Conservation (phyloP, 2,797 vertebrate genomes). For the Cyclopterus lumpus region DNA sequence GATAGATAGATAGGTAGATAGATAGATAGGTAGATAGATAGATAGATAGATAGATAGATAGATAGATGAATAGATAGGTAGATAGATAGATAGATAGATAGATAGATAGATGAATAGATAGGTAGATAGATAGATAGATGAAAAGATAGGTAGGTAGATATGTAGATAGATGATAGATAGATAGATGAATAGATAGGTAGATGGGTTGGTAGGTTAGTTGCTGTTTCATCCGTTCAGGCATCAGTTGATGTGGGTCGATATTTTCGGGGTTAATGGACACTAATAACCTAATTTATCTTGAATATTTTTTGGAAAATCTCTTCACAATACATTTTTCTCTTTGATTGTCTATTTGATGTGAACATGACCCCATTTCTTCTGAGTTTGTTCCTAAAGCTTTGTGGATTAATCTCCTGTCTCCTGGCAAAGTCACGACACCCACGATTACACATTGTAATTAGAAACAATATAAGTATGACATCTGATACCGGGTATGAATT, state of each 20-base stretch:
- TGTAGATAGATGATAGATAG: too few relatives aligned
- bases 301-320: background rate
- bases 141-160: background rate
- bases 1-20: too few relatives aligned
- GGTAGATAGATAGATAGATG: background rate
- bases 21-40: too few relatives aligned
- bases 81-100: too few relatives aligned
- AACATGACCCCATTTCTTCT: constrained; percentile 25
- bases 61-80: too few relatives aligned
- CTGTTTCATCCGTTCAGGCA: too few relatives aligned
- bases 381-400: constrained; percentile 6
- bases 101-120: too few relatives aligned
- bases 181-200: too few relatives aligned
- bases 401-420: constrained; percentile 65
- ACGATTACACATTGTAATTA: constrained; percentile 67
- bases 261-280: background rate
- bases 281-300: constrained; percentile 5
- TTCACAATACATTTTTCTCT: background rate
- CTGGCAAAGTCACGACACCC: constrained; percentile 62
- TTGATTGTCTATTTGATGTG: constrained; percentile 14
- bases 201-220: too few relatives aligned
- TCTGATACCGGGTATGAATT: constrained; percentile 49
- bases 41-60: too few relatives aligned
- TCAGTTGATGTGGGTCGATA: too few relatives aligned
- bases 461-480: constrained; percentile 68